phyloP scores from a whole-genome alignment of 2,888 invertebrate genomes.

The Drosophila diplacantha region DNA sequence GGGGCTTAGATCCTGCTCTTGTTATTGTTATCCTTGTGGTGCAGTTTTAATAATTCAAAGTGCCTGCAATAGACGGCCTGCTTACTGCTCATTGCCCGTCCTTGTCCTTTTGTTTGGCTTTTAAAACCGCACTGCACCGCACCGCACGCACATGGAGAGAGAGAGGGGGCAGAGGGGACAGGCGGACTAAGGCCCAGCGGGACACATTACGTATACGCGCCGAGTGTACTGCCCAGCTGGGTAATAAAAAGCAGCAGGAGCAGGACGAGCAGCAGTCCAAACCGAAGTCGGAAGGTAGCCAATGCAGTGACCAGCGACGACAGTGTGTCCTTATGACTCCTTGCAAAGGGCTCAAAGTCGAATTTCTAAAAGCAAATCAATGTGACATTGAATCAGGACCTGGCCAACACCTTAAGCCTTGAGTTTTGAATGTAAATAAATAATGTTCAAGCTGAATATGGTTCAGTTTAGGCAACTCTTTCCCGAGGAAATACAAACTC shows the following conservation, averaged over 20 bases:
- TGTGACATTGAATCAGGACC: conserved; percentile 4
- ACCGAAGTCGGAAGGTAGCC: conserved; percentile 7
- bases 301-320: conserved; percentile 12
- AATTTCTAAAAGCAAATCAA: conserved; percentile 8
- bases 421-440: background rate
- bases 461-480: too few relatives aligned
- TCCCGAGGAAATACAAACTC: background rate
- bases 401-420: background rate
- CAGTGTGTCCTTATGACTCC: conserved; percentile 12
- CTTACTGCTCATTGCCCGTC: conserved; percentile 38
- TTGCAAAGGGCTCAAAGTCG: conserved; percentile 3
- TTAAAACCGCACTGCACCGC: conserved; percentile 35
- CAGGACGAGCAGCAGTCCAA: conserved; percentile 1
- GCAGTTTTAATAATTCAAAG: conserved; percentile 68
- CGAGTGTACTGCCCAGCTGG: conserved; percentile 12
- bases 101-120: conserved; percentile 47
- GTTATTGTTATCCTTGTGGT: conserved; percentile 40
- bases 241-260: conserved; percentile 22
- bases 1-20: conserved; percentile 11
- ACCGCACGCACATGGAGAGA: conserved; percentile 7
- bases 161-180: too few relatives aligned
- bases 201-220: conserved; percentile 29
- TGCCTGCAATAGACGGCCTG: conserved; percentile 55
- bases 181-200: conserved; percentile 15
- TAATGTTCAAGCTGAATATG: background rate